phyloP scores from a whole-genome alignment of 2,888 invertebrate species.

The Ochropleura plecta region DNA sequence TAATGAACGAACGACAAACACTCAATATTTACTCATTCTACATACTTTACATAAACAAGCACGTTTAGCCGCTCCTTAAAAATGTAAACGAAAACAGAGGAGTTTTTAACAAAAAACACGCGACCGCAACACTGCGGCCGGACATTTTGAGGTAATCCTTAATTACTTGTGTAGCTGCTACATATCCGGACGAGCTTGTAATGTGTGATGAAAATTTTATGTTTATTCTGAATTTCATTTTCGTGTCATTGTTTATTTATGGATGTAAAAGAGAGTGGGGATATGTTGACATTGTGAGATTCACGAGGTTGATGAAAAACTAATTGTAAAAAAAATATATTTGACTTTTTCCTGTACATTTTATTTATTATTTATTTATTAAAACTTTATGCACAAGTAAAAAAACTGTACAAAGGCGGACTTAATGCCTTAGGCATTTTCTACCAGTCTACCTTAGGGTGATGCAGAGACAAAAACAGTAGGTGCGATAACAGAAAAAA shows the following conservation, averaged over 20 bases:
- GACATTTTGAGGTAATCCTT: conserved; percentile 52
- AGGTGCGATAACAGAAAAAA: too few relatives aligned
- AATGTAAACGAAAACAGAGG: conserved; percentile 57
- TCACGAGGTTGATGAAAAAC: background rate
- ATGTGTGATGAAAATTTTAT: conserved; percentile 47
- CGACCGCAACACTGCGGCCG: conserved; percentile 52
- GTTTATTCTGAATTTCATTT: conserved; percentile 42
- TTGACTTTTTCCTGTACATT: background rate
- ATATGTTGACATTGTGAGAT: background rate
- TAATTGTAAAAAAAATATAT: background rate
- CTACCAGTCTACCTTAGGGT: too few relatives aligned
- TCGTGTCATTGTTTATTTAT: conserved; percentile 27
- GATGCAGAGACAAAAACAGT: too few relatives aligned
- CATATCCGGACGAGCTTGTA: conserved; percentile 35
- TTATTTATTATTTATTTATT: too few relatives aligned
- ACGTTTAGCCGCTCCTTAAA: conserved; percentile 55
- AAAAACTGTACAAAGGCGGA: too few relatives aligned
- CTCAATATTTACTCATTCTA: conserved; percentile 62
- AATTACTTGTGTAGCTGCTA: conserved; percentile 54
- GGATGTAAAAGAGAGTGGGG: background rate
- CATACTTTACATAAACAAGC: conserved; percentile 44
- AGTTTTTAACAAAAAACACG: conserved; percentile 49
- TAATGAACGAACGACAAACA: conserved; percentile 39
- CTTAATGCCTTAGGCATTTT: too few relatives aligned
- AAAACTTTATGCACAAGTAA: too few relatives aligned